These are phyloP conservation scores for Pherbina coryleti DNA, from an alignment of 2,888 invertebrate genomes.

Conservation along the genomic window DNA sequence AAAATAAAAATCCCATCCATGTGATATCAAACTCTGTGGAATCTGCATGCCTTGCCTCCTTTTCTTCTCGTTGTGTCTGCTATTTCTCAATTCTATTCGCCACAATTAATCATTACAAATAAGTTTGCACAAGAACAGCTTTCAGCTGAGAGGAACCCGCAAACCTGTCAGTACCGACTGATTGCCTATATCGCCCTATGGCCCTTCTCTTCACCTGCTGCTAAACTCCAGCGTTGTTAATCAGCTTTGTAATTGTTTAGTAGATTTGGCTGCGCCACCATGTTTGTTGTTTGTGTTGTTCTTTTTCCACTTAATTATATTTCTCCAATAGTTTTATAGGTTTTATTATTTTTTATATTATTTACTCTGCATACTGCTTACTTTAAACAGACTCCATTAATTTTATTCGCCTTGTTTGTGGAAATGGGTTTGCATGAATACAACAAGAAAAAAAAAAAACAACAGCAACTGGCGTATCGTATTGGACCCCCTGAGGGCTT, in stretches of 20 bases:
- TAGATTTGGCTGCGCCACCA: slow-evolving; percentile 22
- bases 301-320: not conserved
- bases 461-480: slow-evolving; percentile 30
- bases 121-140: not conserved
- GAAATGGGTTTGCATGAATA: slow-evolving; percentile 17
- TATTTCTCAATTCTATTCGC: no score
- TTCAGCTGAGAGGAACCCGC: not conserved
- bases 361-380: not conserved
- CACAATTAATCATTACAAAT: slow-evolving; percentile 25
- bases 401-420: slow-evolving; percentile 14
- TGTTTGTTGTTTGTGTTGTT: slow-evolving; percentile 11
- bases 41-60: no score
- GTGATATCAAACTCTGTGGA: no score
- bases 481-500: slow-evolving; percentile 42
- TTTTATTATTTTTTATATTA: not conserved
- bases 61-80: no score
- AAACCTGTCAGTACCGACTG: not conserved
- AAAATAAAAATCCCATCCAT: no score
- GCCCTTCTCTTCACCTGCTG: not conserved
- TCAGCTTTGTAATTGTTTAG: slow-evolving; percentile 4
- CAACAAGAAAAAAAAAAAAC: not conserved
- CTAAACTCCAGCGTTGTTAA: not conserved
- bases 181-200: not conserved
- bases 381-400: slow-evolving; percentile 18
- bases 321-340: not conserved